phyloP scores from a whole-genome alignment of 2,888 invertebrate species.

The Drosophila limbata region DNA sequence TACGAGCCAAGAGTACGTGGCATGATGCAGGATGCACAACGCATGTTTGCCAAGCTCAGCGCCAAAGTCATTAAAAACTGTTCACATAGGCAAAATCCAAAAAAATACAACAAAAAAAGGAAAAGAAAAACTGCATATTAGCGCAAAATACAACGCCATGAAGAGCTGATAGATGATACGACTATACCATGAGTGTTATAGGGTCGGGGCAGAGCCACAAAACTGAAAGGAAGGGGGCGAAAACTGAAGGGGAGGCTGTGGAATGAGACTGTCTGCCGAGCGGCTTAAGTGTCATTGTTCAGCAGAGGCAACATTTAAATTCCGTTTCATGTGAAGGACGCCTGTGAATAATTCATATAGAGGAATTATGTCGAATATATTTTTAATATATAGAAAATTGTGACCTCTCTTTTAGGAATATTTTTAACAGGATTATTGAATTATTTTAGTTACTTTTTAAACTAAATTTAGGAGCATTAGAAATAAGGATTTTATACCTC shows the following conservation, averaged over 20 bases:
- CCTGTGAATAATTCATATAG: constrained; percentile 68
- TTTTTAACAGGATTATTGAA: neutral
- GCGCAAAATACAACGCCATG: constrained; percentile 69
- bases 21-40: constrained; percentile 58
- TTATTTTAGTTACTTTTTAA: neutral
- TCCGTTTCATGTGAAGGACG: constrained; percentile 62
- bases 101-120: constrained; percentile 22
- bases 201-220: neutral
- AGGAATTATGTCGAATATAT: constrained; percentile 34
- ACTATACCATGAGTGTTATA: constrained; percentile 17
- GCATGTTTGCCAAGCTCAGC: constrained; percentile 77
- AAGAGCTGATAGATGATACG: constrained; percentile 56
- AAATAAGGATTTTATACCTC: too few relatives aligned
- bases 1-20: constrained; percentile 12
- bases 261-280: constrained; percentile 65
- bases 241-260: constrained; percentile 9
- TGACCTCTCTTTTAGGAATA: neutral
- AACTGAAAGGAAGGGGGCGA: neutral
- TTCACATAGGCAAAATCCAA: constrained; percentile 73
- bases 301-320: constrained; percentile 68
- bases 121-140: constrained; percentile 75
- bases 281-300: constrained; percentile 79
- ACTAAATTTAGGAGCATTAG: too few relatives aligned
- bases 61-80: constrained; percentile 80
- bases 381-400: constrained; percentile 8